A percentile compares a stretch with the other conserved stretches of the same genome.
phyloP scores from a whole-genome alignment of 2,113 vertebrate genomes.

The Lampris megalopsis region DNA sequence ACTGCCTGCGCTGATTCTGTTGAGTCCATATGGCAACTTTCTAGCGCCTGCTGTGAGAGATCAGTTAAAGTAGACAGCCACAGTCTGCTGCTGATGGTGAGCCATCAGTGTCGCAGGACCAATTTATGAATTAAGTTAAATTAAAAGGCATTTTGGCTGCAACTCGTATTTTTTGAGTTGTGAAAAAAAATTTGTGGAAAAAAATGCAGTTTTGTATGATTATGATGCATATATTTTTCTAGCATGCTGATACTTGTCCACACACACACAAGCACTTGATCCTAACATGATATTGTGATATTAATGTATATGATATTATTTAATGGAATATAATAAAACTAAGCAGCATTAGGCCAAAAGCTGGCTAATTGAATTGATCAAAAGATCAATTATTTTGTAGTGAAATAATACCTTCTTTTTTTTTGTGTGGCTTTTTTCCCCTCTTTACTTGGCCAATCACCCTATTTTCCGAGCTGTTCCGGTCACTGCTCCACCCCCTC shows the following conservation, averaged over 20 bases:
- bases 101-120: constrained; percentile 24
- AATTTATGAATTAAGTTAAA: constrained; percentile 43
- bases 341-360: no score
- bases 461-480: no score
- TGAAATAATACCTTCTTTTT: no score
- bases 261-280: not conserved
- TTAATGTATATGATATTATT: no score
- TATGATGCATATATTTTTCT: no score
- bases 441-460: no score
- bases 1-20: constrained; percentile 36
- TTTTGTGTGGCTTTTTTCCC: no score
- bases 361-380: no score
- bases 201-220: not conserved
- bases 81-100: constrained; percentile 49
- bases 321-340: no score
- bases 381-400: no score
- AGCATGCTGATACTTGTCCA: not conserved
- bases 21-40: constrained; percentile 48
- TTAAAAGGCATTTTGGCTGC: constrained; percentile 24
- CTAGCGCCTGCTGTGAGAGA: constrained; percentile 58
- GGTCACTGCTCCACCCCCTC: no score
- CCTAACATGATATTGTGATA: no score
- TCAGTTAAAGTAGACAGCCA: constrained; percentile 56
- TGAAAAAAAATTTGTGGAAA: not conserved
- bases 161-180: constrained; percentile 8